Evolutionary conservation across 1,140 invertebrate species (phyloP).

Genomic region (Theocolax elegans): DNA sequence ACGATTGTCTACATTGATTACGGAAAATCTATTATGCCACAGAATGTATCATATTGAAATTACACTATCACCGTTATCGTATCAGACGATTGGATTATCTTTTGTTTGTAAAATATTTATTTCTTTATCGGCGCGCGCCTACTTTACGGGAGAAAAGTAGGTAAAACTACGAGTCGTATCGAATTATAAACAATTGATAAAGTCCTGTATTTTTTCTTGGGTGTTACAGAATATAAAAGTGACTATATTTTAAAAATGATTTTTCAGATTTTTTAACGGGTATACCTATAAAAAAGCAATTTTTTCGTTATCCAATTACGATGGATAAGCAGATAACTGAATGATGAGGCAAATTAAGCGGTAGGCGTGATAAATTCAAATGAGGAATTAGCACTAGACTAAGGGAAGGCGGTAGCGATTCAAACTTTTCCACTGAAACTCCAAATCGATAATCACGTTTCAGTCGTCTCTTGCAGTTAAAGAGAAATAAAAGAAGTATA

Average conservation of each 20-base stretch:
- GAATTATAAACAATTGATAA: neutral
- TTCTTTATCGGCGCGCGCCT: neutral
- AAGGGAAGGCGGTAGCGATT: neutral
- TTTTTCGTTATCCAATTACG: constrained; percentile 11
- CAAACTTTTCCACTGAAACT: constrained; percentile 32
- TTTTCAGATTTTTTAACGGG: neutral
- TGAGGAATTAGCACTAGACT: constrained; percentile 14
- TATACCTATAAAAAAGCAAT: too few relatives aligned
- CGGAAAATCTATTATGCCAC: neutral
- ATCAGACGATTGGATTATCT: neutral
- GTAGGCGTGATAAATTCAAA: constrained; percentile 26
- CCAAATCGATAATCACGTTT: constrained; percentile 20
- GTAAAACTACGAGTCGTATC: neutral
- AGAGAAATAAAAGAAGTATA: neutral
- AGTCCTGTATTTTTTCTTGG: too few relatives aligned
- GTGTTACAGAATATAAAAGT: neutral
- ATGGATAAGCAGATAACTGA: constrained; percentile 4
- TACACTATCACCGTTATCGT: neutral
- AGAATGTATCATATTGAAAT: neutral
- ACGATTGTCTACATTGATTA: neutral
- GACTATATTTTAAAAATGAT: too few relatives aligned
- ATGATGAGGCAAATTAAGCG: constrained; percentile 19
- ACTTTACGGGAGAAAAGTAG: neutral
- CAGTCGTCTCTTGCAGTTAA: neutral
- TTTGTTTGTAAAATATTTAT: neutral